These are phyloP conservation scores for Nemotelus pantherinus DNA, from an alignment of 2,888 invertebrate genomes.

Conservation along the genomic window DNA sequence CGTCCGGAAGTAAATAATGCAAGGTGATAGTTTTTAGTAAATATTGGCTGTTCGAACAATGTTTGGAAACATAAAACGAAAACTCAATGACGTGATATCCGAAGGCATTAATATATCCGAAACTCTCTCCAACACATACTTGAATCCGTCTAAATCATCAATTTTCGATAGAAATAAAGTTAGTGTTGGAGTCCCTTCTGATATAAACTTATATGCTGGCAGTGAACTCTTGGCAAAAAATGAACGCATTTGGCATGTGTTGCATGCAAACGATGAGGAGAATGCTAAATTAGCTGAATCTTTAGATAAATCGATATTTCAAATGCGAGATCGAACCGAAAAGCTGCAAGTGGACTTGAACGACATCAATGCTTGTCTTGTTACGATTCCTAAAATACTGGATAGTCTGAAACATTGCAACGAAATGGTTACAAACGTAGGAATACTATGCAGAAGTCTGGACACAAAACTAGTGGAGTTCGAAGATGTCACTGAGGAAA, in stretches of 20 bases:
- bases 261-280: conserved; percentile 71
- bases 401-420: conserved; percentile 63
- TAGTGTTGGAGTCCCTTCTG: conserved; percentile 56
- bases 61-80: conserved; percentile 66
- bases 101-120: conserved; percentile 64
- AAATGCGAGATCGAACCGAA: conserved; percentile 59
- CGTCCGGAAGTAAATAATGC: neutral
- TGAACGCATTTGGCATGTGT: conserved; percentile 71
- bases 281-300: conserved; percentile 68
- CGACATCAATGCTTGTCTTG: conserved; percentile 58
- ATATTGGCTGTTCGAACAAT: conserved; percentile 54
- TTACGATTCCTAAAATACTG: conserved; percentile 60
- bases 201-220: conserved; percentile 69
- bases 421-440: conserved; percentile 64
- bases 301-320: conserved; percentile 66
- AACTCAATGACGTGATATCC: conserved; percentile 65
- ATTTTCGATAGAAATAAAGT: conserved; percentile 50
- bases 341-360: conserved; percentile 56
- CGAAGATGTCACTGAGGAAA: conserved; percentile 72
- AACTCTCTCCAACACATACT: conserved; percentile 60
- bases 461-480: conserved; percentile 70
- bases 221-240: conserved; percentile 72
- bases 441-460: conserved; percentile 68
- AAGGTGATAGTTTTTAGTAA: neutral
- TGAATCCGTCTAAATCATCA: conserved; percentile 50